Evolutionary conservation across 2,113 vertebrate species (phyloP), one percentile per base, ranked within the genome.

Genomic region (Pygoscelis antarcticus): DNA sequence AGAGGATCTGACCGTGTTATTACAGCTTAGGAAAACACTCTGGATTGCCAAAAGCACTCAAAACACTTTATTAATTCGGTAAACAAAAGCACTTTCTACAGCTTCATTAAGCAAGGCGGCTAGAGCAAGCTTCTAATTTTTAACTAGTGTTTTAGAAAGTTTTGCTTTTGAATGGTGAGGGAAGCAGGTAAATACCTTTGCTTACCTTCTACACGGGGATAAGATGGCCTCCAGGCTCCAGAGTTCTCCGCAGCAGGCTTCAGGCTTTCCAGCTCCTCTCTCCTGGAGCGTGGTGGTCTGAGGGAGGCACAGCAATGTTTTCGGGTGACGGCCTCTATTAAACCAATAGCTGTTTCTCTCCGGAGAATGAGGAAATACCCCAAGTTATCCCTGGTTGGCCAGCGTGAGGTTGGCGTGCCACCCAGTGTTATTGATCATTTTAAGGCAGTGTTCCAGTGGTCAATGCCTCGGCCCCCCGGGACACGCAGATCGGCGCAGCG

Each of bases 391-490:
- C 93, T 94, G 91, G 96, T 93, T 97, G 94, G 90, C 75, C 91
- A 82, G 86, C 0, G 0, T 0, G 1, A 82, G 66, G 60, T 36
- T 88, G 93, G 81, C 3, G 0, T 76, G 93, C 60, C 90, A 94
- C 71, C 65, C 88, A 0, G 4, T 0, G 7, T 9, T 83, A 97
- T 95, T 86, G 96, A 97, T 91, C 92, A 85, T 72, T 86, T 92
- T 72, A 61, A 89, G 95, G 93, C 96, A 94, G 88, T 77, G 93
- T 96, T 97, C 97, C 97, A 97, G 68, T 70, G 93, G 94, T 98
- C 97, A 96, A 97, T 98, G 96, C 83, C 49, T 76, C 4, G 3
- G 25, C 61, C 89, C 91, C n/a, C 13, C 1, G 0, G 93, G 90
- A 83, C 81, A 93, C 0, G 1, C 21, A 70, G 64, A 85, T 44